Evolutionary conservation across 1,140 invertebrate species (phyloP), one percentile per base, ranked within the genome.

Genomic region (Caenorhabditis inopinata): DNA sequence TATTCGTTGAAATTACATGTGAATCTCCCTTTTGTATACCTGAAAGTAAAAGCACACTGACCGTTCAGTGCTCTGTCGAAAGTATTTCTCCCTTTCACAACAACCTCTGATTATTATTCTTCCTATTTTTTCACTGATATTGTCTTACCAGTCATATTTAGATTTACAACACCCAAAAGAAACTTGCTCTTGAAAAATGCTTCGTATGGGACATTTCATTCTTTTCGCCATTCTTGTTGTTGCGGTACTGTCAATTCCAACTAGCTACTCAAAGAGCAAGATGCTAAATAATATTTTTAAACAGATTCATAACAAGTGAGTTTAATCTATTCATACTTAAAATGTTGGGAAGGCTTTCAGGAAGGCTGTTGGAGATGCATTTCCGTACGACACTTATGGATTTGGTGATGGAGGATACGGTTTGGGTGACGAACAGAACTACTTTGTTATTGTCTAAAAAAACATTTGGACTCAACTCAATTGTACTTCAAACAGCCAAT

Each of bases 221-320:
- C 38, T 78, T 42, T 29, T 78, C 21, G 76, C 42, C 25, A 21
- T 78, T 14, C 32, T 78, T 14, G 23, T 23, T 45, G 53, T 78
- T 21, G 35, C 76, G 12, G 35, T 78, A 3, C n/a, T 58, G 18
- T 42, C 76, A 16, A 78, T 78, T 42, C 76, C 76, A 16, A 78
- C 76, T 14, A 58, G 49, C 11, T 78, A 78, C 29, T 78, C 76
- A n/a, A 78, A 78, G 53, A 78, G 53, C 53, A 51, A 78, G 23
- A 38, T 75, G 42, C 73, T 78, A 9, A 78, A 78, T 47, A 78
- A 53, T 53, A 78, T 78, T 23, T 49, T 78, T 21, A 78, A 78
- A 21, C 76, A 78, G 21, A 78, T 78, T 35, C 76, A 78, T 14
- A 78, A 48, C 32, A 78, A 78, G 76, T 78, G 35, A 78, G 76